phyloP scores from a whole-genome alignment of 2,797 vertebrate genomes.

The Ataeniobius toweri region DNA sequence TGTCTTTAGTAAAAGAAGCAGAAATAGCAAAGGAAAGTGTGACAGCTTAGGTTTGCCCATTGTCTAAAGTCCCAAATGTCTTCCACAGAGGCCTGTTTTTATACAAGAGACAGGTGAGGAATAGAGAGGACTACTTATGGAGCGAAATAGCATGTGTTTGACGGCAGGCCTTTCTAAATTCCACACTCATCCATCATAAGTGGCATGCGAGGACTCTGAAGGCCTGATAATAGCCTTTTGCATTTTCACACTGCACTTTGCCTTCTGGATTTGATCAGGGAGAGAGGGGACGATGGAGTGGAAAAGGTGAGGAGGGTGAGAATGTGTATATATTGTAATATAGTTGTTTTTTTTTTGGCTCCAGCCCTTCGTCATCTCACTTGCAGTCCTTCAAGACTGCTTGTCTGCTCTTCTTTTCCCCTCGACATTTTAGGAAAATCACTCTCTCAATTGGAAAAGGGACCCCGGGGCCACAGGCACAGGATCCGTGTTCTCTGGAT shows the following conservation, averaged over 20 bases:
- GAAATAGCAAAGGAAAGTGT: conserved; percentile 59
- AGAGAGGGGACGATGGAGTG: conserved; percentile 31
- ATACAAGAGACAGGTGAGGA: conserved; percentile 58
- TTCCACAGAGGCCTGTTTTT: conserved; percentile 47
- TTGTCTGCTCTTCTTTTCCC: conserved; percentile 59
- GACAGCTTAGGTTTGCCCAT: conserved; percentile 10
- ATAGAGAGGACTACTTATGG: conserved; percentile 43
- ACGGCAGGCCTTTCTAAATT: conserved; percentile 77
- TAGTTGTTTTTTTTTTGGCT: conserved; percentile 15
- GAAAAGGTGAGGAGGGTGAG: conserved; percentile 40
- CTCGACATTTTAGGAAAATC: conserved; percentile 82
- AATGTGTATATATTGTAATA: conserved; percentile 36
- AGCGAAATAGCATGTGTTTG: conserved; percentile 61
- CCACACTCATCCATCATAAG: conserved; percentile 81
- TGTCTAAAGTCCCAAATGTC: conserved; percentile 65
- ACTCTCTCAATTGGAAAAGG: conserved; percentile 93
- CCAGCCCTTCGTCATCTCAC: conserved; percentile 56
- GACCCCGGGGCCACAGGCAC: conserved; percentile 86
- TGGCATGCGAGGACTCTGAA: conserved; percentile 87
- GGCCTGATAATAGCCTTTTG: conserved; percentile 87
- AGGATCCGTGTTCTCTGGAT: conserved; percentile 82
- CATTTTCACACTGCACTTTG: conserved; percentile 79
- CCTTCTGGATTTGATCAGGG: conserved; percentile 66
- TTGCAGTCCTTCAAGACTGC: conserved; percentile 71
- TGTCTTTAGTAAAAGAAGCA: conserved; percentile 66